phyloP scores from a whole-genome alignment of 1,140 invertebrate species.

The Drosophila subpulchrella region DNA sequence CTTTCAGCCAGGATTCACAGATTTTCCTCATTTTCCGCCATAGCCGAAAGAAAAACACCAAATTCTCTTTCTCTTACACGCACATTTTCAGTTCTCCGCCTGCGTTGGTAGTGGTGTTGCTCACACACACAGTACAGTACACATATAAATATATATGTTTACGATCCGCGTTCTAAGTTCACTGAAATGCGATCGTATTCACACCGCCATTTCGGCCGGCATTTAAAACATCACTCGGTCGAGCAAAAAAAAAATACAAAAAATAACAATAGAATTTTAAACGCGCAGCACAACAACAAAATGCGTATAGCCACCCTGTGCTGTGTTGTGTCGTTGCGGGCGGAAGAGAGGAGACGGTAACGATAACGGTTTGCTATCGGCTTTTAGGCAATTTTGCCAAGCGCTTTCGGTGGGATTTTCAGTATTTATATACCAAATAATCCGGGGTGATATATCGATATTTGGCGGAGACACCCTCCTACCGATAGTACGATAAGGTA shows the following conservation, averaged over 20 bases:
- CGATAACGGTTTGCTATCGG: no score
- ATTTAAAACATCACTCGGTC: slow-evolving; percentile 9
- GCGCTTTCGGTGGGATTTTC: no score
- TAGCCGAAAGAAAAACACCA: not conserved
- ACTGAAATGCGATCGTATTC: slow-evolving; percentile 7
- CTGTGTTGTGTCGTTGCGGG: no score
- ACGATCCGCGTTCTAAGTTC: slow-evolving; percentile 14
- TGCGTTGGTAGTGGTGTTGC: slow-evolving; percentile 9
- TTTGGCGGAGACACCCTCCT: not conserved
- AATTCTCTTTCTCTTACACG: slow-evolving; percentile 9
- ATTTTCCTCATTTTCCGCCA: slow-evolving; percentile 7
- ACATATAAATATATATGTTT: slow-evolving; percentile 15
- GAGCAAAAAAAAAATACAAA: slow-evolving; percentile 31
- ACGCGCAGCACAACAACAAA: slow-evolving; percentile 16
- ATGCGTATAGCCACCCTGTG: not conserved
- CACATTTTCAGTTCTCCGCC: slow-evolving; percentile 5
- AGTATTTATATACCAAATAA: no score
- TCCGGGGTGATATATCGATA: not conserved
- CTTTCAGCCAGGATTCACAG: slow-evolving; percentile 25
- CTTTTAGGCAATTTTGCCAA: no score
- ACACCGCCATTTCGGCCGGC: slow-evolving; percentile 11
- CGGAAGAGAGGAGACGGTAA: no score
- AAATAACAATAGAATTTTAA: slow-evolving; percentile 24
- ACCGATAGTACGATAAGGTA: no score
- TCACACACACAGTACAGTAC: slow-evolving; percentile 24